A percentile compares a stretch with the other conserved stretches of the same genome.
Conservation (phyloP, 2,888 invertebrate genomes). For the Heliconius hortense region DNA sequence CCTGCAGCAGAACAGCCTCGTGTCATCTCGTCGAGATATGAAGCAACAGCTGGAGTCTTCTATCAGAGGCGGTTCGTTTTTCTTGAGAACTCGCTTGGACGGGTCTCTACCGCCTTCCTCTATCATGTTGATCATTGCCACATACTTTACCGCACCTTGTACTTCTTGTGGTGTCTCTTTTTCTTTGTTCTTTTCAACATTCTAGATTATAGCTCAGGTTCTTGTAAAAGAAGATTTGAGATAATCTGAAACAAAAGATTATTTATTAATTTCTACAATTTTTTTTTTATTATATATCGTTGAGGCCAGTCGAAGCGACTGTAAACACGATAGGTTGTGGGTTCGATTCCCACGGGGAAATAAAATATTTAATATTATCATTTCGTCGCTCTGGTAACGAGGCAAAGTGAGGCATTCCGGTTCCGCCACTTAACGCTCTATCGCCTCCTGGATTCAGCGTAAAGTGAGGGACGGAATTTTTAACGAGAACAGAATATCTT, state of each 20-base stretch:
- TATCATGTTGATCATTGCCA: constrained; percentile 51
- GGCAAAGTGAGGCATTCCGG: too few species aligned
- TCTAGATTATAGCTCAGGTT: constrained; percentile 44
- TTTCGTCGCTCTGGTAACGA: too few species aligned
- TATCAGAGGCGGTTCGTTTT: constrained; percentile 37
- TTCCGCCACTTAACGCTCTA: too few species aligned
- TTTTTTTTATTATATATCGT: too few species aligned
- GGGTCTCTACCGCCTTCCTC: constrained; percentile 52
- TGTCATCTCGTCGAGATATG: constrained; percentile 48
- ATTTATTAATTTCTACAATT: neutral
- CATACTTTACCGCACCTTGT: constrained; percentile 61
- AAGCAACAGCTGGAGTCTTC: constrained; percentile 55
- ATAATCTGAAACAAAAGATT: constrained; percentile 45
- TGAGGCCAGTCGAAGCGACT: too few species aligned
- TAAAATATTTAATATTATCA: too few species aligned
- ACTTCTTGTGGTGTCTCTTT: constrained; percentile 61
- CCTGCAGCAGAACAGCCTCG: constrained; percentile 72
- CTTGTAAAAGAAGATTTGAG: constrained; percentile 17
- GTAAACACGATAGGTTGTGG: too few species aligned
- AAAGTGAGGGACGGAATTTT: too few species aligned
- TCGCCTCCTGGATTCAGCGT: too few species aligned
- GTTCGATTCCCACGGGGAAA: too few species aligned
- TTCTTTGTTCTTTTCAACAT: constrained; percentile 58
- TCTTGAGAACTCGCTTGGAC: constrained; percentile 47
- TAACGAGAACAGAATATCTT: too few species aligned